Evolutionary conservation across 2,888 invertebrate species (phyloP).

Genomic region (Lysandra bellargus): DNA sequence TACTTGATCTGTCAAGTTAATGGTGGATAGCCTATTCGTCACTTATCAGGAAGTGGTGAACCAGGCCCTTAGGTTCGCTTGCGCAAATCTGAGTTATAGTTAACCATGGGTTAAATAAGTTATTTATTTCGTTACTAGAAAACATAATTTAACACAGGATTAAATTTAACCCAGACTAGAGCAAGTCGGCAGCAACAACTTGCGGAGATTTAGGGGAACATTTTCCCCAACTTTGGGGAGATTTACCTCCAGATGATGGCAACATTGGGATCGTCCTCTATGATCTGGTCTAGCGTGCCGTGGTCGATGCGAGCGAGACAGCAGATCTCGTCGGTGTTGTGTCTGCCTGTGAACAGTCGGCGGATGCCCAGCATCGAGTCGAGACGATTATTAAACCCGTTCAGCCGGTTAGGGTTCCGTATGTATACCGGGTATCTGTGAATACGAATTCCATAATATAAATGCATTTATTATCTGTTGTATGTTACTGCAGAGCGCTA

Average conservation of each 20-base stretch:
- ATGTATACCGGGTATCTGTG: constrained; percentile 67
- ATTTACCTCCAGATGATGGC: constrained; percentile 89
- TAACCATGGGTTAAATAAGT: neutral
- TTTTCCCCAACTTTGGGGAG: neutral
- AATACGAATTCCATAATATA: neutral
- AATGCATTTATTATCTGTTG: too few relatives aligned
- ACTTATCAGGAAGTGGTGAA: too few relatives aligned
- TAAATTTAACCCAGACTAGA: neutral
- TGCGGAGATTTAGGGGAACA: neutral
- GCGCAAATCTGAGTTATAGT: neutral
- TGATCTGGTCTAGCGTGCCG: constrained; percentile 88
- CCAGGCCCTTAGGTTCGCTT: neutral
- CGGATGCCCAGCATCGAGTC: constrained; percentile 72
- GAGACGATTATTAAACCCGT: constrained; percentile 53
- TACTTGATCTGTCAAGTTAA: too few relatives aligned
- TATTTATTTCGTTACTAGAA: neutral
- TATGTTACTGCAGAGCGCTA: too few relatives aligned
- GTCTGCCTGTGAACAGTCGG: constrained; percentile 88
- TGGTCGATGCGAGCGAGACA: constrained; percentile 88
- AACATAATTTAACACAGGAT: neutral
- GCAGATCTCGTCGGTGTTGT: constrained; percentile 94
- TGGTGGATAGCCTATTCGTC: too few relatives aligned
- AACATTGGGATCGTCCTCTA: constrained; percentile 91
- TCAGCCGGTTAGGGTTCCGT: constrained; percentile 51
- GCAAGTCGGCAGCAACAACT: neutral